phyloP scores from a whole-genome alignment of 2,797 vertebrate genomes.

The Smutsia temminckii region DNA sequence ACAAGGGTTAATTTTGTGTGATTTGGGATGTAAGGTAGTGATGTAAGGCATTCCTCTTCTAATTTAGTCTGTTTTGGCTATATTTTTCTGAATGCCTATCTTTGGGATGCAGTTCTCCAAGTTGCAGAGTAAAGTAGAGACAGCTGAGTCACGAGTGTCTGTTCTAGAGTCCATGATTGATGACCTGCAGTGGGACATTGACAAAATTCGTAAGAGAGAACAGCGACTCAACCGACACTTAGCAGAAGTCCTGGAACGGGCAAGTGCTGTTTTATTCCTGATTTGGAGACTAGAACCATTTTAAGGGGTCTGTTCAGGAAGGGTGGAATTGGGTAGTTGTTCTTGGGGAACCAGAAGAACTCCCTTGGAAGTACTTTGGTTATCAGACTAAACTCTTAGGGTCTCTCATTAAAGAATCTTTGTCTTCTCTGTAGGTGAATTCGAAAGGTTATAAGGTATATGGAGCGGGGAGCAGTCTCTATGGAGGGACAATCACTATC shows the following conservation, averaged over 20 bases:
- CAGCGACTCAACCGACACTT: slow-evolving; percentile 95
- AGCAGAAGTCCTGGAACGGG: slow-evolving; percentile 94
- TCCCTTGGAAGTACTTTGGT: not conserved
- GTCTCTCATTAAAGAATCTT: slow-evolving; percentile 23
- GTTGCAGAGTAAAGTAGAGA: slow-evolving; percentile 92
- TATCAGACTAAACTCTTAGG: not conserved
- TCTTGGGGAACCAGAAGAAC: not conserved
- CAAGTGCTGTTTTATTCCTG: slow-evolving; percentile 78
- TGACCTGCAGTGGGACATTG: slow-evolving; percentile 98
- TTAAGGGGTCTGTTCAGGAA: not conserved
- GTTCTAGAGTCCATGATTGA: slow-evolving; percentile 95
- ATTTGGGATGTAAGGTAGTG: not conserved
- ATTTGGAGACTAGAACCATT: not conserved
- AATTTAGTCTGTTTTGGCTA: not conserved
- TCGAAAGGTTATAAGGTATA: slow-evolving; percentile 99
- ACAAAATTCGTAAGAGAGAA: slow-evolving; percentile 96
- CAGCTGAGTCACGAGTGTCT: slow-evolving; percentile 93
- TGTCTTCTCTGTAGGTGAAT: slow-evolving; percentile 89
- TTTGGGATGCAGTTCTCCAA: slow-evolving; percentile 86
- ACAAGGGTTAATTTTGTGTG: not conserved
- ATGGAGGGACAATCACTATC: slow-evolving; percentile 96
- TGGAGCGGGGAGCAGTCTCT: slow-evolving; percentile 96
- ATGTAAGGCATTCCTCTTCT: not conserved
- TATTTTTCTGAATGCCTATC: not conserved
- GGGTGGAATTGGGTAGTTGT: not conserved